phyloP scores from a whole-genome alignment of 2,797 vertebrate genomes.

The Loris lydekkerianus region DNA sequence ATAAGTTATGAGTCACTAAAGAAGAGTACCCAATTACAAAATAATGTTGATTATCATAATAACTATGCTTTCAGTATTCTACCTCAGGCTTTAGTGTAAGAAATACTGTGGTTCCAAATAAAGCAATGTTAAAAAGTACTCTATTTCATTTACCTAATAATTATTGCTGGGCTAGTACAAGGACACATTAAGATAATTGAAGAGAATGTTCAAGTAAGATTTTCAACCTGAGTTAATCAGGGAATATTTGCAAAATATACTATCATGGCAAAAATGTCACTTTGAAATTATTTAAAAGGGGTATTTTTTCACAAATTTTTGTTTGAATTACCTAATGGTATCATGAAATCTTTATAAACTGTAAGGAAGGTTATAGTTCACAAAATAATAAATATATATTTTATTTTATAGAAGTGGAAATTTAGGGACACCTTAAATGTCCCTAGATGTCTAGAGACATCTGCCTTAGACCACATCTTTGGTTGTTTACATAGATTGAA shows the following conservation, averaged over 20 bases:
- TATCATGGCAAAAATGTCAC: neutral
- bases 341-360: neutral
- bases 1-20: neutral
- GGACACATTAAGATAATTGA: neutral
- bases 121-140: neutral
- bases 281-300: neutral
- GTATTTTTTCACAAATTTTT: neutral
- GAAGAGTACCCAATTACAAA: neutral
- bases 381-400: neutral
- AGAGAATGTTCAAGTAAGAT: neutral
- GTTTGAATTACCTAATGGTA: neutral
- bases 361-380: neutral
- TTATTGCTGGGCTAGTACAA: neutral
- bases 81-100: neutral
- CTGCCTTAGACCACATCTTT: neutral
- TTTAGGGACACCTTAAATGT: neutral
- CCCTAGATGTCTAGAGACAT: neutral
- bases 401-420: neutral
- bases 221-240: neutral
- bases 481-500: neutral
- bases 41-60: neutral
- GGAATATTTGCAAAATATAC: neutral
- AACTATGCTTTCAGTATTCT: too few species aligned
- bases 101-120: neutral
- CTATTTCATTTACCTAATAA: neutral